Conservation (phyloP, 2,797 vertebrate species). For the Notoglanidium macrostoma region DNA sequence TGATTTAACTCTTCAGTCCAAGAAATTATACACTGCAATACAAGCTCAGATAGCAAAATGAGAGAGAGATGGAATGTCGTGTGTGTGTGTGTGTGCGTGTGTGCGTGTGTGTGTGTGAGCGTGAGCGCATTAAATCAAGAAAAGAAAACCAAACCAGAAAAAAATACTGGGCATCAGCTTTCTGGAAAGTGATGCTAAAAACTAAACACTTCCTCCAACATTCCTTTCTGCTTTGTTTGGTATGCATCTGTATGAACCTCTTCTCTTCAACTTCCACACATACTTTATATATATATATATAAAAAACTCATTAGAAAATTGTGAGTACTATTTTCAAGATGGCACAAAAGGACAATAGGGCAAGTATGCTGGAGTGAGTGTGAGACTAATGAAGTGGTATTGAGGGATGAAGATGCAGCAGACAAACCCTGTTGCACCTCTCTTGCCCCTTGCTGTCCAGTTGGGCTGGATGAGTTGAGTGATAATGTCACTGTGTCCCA, state of each 20-base stretch:
- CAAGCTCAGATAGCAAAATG: conserved; percentile 50
- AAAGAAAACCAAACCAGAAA: conserved; percentile 31
- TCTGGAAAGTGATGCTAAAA: conserved; percentile 65
- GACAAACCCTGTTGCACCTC: conserved; percentile 62
- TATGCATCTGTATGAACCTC: conserved; percentile 52
- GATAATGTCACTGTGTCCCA: conserved; percentile 61
- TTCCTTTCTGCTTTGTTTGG: conserved; percentile 46
- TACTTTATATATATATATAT: no score
- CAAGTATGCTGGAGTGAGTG: conserved; percentile 1
- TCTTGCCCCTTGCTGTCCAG: conserved; percentile 55
- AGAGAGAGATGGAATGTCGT: conserved; percentile 9
- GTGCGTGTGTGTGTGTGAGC: conserved; percentile 6
- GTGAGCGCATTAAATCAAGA: conserved; percentile 44
- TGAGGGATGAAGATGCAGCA: conserved; percentile 54
- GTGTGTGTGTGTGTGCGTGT: neutral
- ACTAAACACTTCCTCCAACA: conserved; percentile 56
- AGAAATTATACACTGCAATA: conserved; percentile 57
- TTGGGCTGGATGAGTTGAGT: conserved; percentile 59
- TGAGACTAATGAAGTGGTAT: conserved; percentile 31
- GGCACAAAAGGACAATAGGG: conserved; percentile 28
- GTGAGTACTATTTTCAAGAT: neutral
- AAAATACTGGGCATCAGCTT: conserved; percentile 59
- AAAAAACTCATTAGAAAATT: neutral
- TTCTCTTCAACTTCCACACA: conserved; percentile 4
- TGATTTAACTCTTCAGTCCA: conserved; percentile 67